These are phyloP conservation scores for Platerodrilus igneus DNA, from an alignment of 2,888 invertebrate genomes.

Conservation along the genomic window DNA sequence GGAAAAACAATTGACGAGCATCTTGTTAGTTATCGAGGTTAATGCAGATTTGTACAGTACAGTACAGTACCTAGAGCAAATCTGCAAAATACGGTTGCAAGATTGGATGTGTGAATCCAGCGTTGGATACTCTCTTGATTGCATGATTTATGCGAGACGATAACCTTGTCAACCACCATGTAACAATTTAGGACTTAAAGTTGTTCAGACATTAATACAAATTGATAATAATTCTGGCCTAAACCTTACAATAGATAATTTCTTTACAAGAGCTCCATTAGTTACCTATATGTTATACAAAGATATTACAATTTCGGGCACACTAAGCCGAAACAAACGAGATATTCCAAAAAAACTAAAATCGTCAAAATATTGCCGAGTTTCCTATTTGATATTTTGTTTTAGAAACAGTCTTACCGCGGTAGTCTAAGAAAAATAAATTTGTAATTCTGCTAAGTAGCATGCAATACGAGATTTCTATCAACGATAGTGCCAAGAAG, in stretches of 20 bases:
- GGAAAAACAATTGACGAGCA: too few species aligned
- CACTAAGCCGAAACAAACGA: not conserved
- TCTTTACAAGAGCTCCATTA: not conserved
- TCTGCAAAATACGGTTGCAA: too few species aligned
- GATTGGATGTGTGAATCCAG: too few species aligned
- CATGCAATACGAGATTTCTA: too few species aligned
- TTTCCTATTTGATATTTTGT: not conserved
- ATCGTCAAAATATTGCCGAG: not conserved
- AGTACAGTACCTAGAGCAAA: too few species aligned
- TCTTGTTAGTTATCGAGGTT: too few species aligned
- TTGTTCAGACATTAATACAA: not conserved
- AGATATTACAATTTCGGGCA: not conserved
- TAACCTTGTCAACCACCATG: too few species aligned
- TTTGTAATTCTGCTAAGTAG: too few species aligned
- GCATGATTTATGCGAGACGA: too few species aligned
- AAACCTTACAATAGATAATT: not conserved
- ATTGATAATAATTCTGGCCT: not conserved
- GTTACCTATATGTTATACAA: not conserved
- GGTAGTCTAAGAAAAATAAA: not conserved
- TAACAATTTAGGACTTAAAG: not conserved
- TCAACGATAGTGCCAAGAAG: too few species aligned
- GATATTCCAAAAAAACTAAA: not conserved
- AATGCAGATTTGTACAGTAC: too few species aligned
- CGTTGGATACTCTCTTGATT: too few species aligned
- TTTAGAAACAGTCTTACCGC: constrained; percentile 2